phyloP scores from a whole-genome alignment of 2,888 invertebrate genomes.

The Coenonympha arcania region DNA sequence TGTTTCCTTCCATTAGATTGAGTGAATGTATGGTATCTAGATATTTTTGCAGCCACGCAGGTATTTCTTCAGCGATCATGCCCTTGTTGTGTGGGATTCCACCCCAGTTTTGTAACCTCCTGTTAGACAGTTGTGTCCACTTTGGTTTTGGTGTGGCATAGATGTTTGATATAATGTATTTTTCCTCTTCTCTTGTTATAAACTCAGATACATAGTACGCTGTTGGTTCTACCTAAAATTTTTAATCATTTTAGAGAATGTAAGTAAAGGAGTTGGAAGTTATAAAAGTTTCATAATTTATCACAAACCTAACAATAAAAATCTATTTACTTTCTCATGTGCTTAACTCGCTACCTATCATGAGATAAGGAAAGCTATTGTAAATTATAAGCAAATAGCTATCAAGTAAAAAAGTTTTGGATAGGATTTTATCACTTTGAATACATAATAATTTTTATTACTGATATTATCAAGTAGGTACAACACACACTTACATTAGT shows the following conservation, averaged over 20 bases:
- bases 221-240: slow-evolving; percentile 71
- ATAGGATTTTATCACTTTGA: too few species aligned
- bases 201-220: slow-evolving; percentile 91
- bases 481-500: slow-evolving; percentile 23
- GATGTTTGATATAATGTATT: slow-evolving; percentile 80
- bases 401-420: too few species aligned
- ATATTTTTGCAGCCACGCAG: slow-evolving; percentile 85
- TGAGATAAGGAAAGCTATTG: too few species aligned
- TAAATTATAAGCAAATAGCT: too few species aligned
- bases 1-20: slow-evolving; percentile 79
- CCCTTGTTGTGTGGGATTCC: slow-evolving; percentile 88
- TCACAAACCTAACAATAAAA: background rate
- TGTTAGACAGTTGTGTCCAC: slow-evolving; percentile 93
- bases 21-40: slow-evolving; percentile 80
- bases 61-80: slow-evolving; percentile 91
- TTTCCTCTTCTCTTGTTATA: slow-evolving; percentile 82
- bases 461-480: too few species aligned
- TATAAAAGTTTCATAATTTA: too few species aligned
- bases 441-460: too few species aligned
- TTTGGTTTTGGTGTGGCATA: slow-evolving; percentile 91
- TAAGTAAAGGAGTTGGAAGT: too few species aligned
- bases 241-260: too few species aligned
- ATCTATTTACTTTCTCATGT: too few species aligned
- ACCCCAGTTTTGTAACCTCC: slow-evolving; percentile 98
- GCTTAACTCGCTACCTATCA: too few species aligned